A percentile compares a stretch with the other conserved stretches of the same genome.
Conservation (phyloP, 2,888 invertebrate genomes). For the Eristalis arbustorum region DNA sequence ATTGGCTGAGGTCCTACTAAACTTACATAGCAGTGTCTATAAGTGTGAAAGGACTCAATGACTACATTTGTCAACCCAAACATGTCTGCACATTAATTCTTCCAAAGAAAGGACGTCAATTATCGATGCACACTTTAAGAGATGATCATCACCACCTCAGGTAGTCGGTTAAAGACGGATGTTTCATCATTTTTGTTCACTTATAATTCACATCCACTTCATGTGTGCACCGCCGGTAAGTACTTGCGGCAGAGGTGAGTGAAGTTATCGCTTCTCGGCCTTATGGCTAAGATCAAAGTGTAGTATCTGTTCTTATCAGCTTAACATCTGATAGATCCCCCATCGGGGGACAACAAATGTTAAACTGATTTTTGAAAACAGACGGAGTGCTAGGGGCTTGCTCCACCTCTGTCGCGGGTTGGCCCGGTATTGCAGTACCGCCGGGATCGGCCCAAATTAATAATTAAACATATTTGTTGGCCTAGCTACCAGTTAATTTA, state of each 20-base stretch:
- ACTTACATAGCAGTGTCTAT: no score
- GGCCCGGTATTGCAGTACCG: constrained; percentile 75
- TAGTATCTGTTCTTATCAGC: constrained; percentile 87
- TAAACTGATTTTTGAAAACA: constrained; percentile 82
- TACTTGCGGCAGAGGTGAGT: rapidly evolving
- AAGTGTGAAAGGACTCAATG: no score
- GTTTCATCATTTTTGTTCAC: not conserved
- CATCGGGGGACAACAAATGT: constrained; percentile 82
- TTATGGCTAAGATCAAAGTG: constrained; percentile 84
- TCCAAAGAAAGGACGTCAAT: no score
- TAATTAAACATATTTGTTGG: not conserved
- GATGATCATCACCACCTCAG: not conserved
- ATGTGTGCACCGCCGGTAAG: not conserved
- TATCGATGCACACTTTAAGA: not conserved
- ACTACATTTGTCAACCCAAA: no score
- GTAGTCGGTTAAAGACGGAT: not conserved
- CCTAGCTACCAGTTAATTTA: no score
- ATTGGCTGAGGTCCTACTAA: no score
- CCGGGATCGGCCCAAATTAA: constrained; percentile 79
- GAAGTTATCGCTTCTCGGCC: constrained; percentile 81
- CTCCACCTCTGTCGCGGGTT: constrained; percentile 85
- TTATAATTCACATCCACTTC: not conserved
- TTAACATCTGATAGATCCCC: constrained; percentile 85
- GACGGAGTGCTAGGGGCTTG: constrained; percentile 84
- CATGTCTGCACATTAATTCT: no score